Base-by-base conservation (phyloP, 2,113 vertebrate species). In the Hucho hucho region DNA sequence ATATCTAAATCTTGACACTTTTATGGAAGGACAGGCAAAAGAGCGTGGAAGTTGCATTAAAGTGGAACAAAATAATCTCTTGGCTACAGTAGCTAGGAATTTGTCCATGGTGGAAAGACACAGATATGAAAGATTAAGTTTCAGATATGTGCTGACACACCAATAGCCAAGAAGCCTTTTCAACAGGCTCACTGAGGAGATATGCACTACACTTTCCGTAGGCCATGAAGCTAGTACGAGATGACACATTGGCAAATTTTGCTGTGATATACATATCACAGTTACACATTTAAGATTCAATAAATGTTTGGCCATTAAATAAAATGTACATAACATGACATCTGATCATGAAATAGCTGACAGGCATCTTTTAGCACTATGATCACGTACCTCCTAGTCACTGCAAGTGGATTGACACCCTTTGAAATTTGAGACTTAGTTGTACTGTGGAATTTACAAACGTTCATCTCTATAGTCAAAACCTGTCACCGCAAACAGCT, bases 331-430 rank as follows among this genome's bases (percentile, higher is more conserved):
- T 20, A 74, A 67, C 61, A 56, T 76, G 87, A 81, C 87, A 85
- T 86, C 83, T 81, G 88, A 90, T 47, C n/a, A 25, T 25, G 16
- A 83, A 85, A 84, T 85, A 80, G 78, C 75, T 61, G 69, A 66
- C 82, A 49, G 6, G 78, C 82, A 9, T 29, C 37, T 20, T 32
- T 68, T 32, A 43, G 37, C 70, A 24, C 63, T 74, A 80, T 88
- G 87, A 87, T 84, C 81, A 75, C 79, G 71, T 78, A 85, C 79
- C 80, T 81, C 53, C 81, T 74, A 81, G 88, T 91, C 91, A 84
- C 75, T 77, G 76, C 87, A 92, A 94, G 90, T 90, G 92, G 89
- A 86, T 92, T 93, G 93, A 94, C 92, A 92, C 79, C 79, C 86
- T 91, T 89, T 89, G 93, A 92, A 94, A 94, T 85, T 47, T n/a